phyloP scores from a whole-genome alignment of 2,888 invertebrate genomes.

The Netelia inedita region DNA sequence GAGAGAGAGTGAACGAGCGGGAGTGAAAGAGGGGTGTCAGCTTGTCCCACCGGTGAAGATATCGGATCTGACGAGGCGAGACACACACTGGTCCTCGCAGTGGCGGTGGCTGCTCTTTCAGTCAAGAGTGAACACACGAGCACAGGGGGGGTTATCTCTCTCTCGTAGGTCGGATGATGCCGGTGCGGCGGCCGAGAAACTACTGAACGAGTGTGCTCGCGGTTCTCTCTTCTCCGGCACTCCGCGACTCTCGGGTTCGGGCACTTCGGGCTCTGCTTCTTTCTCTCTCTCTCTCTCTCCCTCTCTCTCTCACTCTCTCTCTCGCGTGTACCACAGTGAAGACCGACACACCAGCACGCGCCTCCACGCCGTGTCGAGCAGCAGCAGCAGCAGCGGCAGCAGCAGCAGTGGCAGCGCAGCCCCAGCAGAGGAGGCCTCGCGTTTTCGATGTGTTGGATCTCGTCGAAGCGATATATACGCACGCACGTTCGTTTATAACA shows the following conservation, averaged over 20 bases:
- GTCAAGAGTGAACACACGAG: conserved; percentile 55
- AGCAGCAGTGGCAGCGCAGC: conserved; percentile 58
- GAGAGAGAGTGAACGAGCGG: neutral
- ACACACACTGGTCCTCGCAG: conserved; percentile 55
- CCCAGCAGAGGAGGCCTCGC: conserved; percentile 74
- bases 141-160: conserved; percentile 71
- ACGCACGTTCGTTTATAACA: conserved; percentile 30
- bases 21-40: conserved; percentile 33
- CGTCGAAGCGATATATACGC: conserved; percentile 57
- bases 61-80: conserved; percentile 63
- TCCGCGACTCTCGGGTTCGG: conserved; percentile 78
- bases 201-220: conserved; percentile 83
- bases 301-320: conserved; percentile 70
- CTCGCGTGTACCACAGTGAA: conserved; percentile 76
- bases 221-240: conserved; percentile 81
- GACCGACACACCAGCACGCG: conserved; percentile 76
- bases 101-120: conserved; percentile 25
- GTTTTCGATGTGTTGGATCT: conserved; percentile 63
- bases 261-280: conserved; percentile 72
- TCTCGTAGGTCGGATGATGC: conserved; percentile 82
- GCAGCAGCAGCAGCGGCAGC: conserved; percentile 67
- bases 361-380: conserved; percentile 71
- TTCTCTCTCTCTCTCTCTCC: conserved; percentile 24
- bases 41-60: conserved; percentile 31
- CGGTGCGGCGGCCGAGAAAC: conserved; percentile 84